Base-by-base conservation (phyloP, 2,797 vertebrate genomes). In the Columba guinea region DNA sequence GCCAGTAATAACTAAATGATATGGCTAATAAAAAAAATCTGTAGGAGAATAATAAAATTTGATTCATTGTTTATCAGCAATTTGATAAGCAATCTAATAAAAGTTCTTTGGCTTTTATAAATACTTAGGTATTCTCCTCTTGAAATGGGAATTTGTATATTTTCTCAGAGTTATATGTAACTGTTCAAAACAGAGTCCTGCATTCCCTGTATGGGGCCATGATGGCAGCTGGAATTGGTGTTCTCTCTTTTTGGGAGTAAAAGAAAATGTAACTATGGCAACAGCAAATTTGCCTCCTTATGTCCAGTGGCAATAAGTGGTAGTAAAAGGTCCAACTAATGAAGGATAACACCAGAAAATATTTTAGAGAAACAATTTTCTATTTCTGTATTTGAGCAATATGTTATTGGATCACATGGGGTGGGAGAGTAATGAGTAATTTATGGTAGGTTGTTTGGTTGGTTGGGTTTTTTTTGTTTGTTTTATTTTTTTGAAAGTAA, bases 201-300 rank as follows among this genome's bases (percentile, higher is more conserved):
- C 1, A 0, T 44, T 84, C 32, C 32, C 18, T 70, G 56, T 23
- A 64, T 2, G 5, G 27, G 20, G 30, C 26, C 2, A 0, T 27
- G 4, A 16, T 35, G 49, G 37, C 5, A 27, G 27, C 15, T 49
- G 44, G 19, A 58, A n/a, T 27, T 4, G 2, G 22, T 51, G 23
- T 51, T 62, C 12, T 35, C 22, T 60, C 58, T 51, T 39, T 70
- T 52, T 35, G 34, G 58, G 52, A 75, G 30, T 1, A 1, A 35
- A 82, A 83, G 5, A 30, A 68, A 55, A 62, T 6, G 10, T 14
- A 71, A 15, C n/a, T 27, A 8, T 39, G 46, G 14, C 19, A 75
- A 75, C 11, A 35, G 22, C 49, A 73, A 59, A 90, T 59, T 28
- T 22, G 14, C 11, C 8, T 84, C 5, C 18, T 15, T 51, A 5